These are phyloP conservation scores for Amitus sp. DNA, from an alignment of 2,888 invertebrate species.

Conservation along the genomic window DNA sequence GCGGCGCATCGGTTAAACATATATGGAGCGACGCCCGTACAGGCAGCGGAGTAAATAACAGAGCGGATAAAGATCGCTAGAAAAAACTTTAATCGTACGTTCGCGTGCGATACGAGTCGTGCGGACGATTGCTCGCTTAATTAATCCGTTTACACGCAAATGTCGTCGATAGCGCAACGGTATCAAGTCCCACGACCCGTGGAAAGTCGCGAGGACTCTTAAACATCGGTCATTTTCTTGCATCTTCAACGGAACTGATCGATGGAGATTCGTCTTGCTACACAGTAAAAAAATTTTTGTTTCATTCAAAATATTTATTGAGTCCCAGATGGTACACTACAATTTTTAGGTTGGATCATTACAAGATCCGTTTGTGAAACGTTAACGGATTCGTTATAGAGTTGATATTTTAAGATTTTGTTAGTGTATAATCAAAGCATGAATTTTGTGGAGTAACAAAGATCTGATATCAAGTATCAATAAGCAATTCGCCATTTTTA, in stretches of 20 bases:
- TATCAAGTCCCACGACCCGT: conserved; percentile 25
- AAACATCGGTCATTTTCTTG: conserved; percentile 51
- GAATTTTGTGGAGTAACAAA: too few relatives aligned
- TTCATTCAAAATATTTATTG: too few relatives aligned
- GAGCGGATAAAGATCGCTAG: conserved; percentile 34
- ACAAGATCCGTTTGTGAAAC: too few relatives aligned
- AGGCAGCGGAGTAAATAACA: conserved; percentile 34
- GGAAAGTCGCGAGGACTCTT: conserved; percentile 10
- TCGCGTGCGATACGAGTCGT: conserved; percentile 31
- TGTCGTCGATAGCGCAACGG: conserved; percentile 32
- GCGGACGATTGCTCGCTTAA: conserved; percentile 29
- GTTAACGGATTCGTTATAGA: too few relatives aligned
- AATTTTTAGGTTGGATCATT: too few relatives aligned
- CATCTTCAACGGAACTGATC: conserved; percentile 38
- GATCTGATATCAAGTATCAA: too few relatives aligned
- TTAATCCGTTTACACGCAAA: conserved; percentile 40
- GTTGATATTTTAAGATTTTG: too few relatives aligned
- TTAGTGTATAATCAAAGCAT: too few relatives aligned
- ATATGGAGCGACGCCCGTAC: conserved; percentile 7
- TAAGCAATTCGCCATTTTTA: too few relatives aligned
- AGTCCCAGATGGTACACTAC: too few relatives aligned
- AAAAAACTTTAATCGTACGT: conserved; percentile 40
- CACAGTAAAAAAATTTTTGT: too few relatives aligned
- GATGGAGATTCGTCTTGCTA: conserved; percentile 10
- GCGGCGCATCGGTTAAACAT: background rate